phyloP scores from a whole-genome alignment of 2,888 invertebrate genomes.

The Coremacera marginata region DNA sequence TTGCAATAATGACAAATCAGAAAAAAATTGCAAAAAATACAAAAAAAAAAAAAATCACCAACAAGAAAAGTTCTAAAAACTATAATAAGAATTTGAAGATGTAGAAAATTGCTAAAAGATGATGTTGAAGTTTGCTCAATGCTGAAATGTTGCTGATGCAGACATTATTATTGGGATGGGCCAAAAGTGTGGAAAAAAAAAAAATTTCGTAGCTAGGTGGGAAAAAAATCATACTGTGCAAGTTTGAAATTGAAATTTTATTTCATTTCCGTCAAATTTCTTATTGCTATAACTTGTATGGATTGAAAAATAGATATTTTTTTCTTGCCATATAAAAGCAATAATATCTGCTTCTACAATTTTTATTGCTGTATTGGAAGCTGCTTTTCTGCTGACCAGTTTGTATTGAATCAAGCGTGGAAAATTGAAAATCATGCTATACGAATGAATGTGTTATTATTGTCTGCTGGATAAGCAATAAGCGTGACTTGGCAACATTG shows the following conservation, averaged over 20 bases:
- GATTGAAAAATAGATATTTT: too few species aligned
- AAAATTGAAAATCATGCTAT: too few species aligned
- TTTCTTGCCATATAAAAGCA: too few species aligned
- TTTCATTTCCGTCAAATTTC: slow-evolving; percentile 26
- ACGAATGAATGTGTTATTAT: too few species aligned
- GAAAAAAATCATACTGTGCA: neutral
- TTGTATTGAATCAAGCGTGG: neutral
- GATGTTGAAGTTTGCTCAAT: slow-evolving; percentile 49
- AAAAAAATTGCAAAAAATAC: slow-evolving; percentile 32
- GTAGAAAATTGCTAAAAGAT: slow-evolving; percentile 40
- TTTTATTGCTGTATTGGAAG: neutral
- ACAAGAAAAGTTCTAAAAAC: slow-evolving; percentile 25
- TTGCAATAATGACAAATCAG: slow-evolving; percentile 41
- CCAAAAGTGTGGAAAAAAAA: neutral
- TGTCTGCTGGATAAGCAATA: too few species aligned
- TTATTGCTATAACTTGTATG: neutral
- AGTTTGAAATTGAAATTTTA: slow-evolving; percentile 59
- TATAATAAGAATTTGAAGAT: slow-evolving; percentile 28
- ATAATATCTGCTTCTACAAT: neutral
- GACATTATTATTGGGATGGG: neutral
- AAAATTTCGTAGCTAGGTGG: neutral
- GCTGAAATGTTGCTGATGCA: slow-evolving; percentile 52
- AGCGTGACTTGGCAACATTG: neutral
- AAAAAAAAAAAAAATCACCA: slow-evolving; percentile 1
- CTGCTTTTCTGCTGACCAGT: neutral